These are phyloP conservation scores for Coleophora flavipennella DNA, from an alignment of 2,888 invertebrate species.

Conservation along the genomic window DNA sequence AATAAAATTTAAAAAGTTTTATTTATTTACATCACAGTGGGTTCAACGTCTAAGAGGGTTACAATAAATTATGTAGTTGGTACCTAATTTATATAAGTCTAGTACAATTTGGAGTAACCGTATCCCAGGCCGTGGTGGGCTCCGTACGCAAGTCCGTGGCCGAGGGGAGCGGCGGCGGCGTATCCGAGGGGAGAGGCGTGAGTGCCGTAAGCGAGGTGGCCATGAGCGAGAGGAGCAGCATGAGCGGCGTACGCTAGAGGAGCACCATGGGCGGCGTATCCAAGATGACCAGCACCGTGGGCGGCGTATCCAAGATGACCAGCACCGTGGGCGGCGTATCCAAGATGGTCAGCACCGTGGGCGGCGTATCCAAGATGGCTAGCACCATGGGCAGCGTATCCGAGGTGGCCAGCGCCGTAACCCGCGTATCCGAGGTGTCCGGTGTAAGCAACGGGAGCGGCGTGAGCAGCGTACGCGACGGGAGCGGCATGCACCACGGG, in stretches of 20 bases:
- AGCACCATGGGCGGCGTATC: constrained; percentile 17
- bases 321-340: constrained; percentile 19
- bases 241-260: constrained; percentile 5
- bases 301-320: constrained; percentile 5
- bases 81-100: constrained; percentile 4
- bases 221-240: constrained; percentile 9
- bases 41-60: constrained; percentile 20
- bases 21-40: constrained; percentile 29
- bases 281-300: constrained; percentile 3
- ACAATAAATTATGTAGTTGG: constrained; percentile 21
- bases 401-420: constrained; percentile 33
- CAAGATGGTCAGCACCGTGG: constrained; percentile 18
- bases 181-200: constrained; percentile 19
- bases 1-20: constrained; percentile 11
- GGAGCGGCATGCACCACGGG: constrained; percentile 6
- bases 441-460: constrained; percentile 10
- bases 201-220: constrained; percentile 14
- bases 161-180: constrained; percentile 16
- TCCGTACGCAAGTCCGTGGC: constrained; percentile 10
- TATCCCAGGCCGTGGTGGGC: constrained; percentile 18
- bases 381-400: constrained; percentile 40
- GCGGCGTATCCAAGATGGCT: constrained; percentile 26
- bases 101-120: constrained; percentile 6
- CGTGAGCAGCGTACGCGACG: constrained; percentile 4
- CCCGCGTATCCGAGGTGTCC: constrained; percentile 39